phyloP scores from a whole-genome alignment of 1,140 invertebrate species.

The Atta colombica region DNA sequence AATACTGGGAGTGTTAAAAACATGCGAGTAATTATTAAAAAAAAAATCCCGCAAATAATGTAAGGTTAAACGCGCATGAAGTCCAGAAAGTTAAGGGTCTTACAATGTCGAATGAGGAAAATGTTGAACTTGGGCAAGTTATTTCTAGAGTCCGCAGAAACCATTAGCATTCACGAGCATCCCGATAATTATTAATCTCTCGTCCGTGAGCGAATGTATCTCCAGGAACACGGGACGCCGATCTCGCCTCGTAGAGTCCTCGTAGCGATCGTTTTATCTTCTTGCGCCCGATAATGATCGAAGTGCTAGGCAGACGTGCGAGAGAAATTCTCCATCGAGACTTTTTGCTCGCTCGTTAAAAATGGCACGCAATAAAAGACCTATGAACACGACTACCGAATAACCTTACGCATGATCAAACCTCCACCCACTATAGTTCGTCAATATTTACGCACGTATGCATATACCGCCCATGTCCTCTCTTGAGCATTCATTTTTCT shows the following conservation, averaged over 20 bases:
- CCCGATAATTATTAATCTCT: conserved; percentile 62
- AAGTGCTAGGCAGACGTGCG: conserved; percentile 23
- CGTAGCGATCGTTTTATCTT: conserved; percentile 62
- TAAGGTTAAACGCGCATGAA: background rate
- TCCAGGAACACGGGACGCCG: conserved; percentile 56
- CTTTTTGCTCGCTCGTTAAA: conserved; percentile 56
- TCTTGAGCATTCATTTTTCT: background rate
- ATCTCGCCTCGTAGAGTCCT: conserved; percentile 24
- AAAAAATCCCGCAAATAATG: too few species aligned
- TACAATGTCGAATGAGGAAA: conserved; percentile 23
- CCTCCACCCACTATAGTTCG: background rate
- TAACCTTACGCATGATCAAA: conserved; percentile 50
- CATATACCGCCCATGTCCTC: background rate
- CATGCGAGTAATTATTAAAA: too few species aligned
- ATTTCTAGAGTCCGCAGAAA: conserved; percentile 51
- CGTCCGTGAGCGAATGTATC: conserved; percentile 54
- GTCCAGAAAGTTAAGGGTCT: background rate
- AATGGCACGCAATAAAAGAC: conserved; percentile 43
- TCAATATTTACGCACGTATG: conserved; percentile 39
- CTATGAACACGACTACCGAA: conserved; percentile 43
- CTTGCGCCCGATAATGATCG: conserved; percentile 65
- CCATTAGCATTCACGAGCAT: conserved; percentile 54
- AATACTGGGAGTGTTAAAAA: too few species aligned
- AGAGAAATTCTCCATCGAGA: conserved; percentile 32
- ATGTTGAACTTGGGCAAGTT: background rate